Evolutionary conservation across 2,888 invertebrate genomes (phyloP).

Genomic region (Junonia oenone): DNA sequence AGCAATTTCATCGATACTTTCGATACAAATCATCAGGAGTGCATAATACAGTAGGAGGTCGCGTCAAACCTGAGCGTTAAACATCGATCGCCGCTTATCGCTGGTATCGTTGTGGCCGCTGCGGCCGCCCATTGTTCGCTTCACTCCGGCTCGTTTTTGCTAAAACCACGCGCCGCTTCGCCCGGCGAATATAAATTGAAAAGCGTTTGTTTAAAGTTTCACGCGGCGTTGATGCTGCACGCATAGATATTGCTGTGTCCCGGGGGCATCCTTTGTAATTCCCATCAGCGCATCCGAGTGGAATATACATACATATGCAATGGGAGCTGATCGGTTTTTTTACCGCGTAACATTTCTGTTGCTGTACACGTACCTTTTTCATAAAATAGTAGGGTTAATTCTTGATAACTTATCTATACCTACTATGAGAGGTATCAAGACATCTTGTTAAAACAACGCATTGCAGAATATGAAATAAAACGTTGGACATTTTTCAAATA

Average conservation of each 20-base stretch:
- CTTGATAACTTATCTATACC: background rate
- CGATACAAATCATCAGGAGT: conserved; percentile 52
- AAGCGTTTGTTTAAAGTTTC: conserved; percentile 55
- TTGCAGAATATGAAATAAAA: conserved; percentile 12
- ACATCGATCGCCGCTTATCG: conserved; percentile 61
- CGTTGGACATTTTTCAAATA: conserved; percentile 10
- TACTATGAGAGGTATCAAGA: background rate
- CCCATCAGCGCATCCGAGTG: conserved; percentile 19
- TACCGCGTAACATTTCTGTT: background rate
- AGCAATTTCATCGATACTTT: conserved; percentile 48
- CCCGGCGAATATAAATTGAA: conserved; percentile 56
- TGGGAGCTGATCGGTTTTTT: background rate
- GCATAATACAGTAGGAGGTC: conserved; percentile 47
- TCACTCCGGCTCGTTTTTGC: conserved; percentile 41
- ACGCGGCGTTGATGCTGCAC: conserved; percentile 38
- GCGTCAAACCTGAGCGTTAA: conserved; percentile 33
- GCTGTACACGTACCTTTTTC: background rate
- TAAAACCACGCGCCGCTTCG: conserved; percentile 43
- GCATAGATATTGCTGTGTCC: conserved; percentile 38
- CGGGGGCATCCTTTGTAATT: conserved; percentile 27
- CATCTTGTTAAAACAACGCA: conserved; percentile 1
- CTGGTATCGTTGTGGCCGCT: conserved; percentile 37
- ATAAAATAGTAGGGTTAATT: background rate
- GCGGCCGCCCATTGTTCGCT: conserved; percentile 37
- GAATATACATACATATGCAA: conserved; percentile 12